Conservation (phyloP, 2,113 vertebrate species). For the Neolamprologus fasciatus region DNA sequence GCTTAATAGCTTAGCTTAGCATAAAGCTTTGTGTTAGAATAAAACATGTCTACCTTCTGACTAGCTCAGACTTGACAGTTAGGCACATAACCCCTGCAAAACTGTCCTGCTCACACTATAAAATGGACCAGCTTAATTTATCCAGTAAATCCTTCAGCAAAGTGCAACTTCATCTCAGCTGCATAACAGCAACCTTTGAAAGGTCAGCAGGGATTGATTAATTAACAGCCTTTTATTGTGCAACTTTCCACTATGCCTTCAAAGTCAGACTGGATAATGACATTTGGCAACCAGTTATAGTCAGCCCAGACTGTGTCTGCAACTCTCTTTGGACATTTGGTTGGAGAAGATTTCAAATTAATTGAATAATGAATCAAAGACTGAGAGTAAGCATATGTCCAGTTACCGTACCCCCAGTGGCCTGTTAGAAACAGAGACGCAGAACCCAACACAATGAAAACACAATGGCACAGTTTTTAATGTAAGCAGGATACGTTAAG, state of each 20-base stretch:
- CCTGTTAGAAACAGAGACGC: neutral
- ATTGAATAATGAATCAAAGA: neutral
- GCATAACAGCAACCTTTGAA: neutral
- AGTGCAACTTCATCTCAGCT: neutral
- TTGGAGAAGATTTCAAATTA: neutral
- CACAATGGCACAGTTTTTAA: fast-evolving
- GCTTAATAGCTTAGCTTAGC: neutral
- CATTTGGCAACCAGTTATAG: neutral
- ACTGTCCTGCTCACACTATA: neutral
- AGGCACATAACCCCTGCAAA: neutral
- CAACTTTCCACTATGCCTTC: neutral
- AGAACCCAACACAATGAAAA: neutral
- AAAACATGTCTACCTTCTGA: neutral
- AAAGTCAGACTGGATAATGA: neutral
- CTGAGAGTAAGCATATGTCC: neutral
- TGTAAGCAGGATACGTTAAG: neutral
- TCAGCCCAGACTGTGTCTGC: neutral
- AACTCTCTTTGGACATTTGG: neutral
- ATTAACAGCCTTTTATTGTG: neutral
- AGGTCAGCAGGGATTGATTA: neutral
- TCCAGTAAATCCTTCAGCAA: neutral
- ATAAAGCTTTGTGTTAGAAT: neutral
- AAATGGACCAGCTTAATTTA: neutral
- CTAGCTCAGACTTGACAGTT: neutral
- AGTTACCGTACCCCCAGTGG: neutral